Conservation (phyloP, 2,797 vertebrate species). For the Zalophus californianus region DNA sequence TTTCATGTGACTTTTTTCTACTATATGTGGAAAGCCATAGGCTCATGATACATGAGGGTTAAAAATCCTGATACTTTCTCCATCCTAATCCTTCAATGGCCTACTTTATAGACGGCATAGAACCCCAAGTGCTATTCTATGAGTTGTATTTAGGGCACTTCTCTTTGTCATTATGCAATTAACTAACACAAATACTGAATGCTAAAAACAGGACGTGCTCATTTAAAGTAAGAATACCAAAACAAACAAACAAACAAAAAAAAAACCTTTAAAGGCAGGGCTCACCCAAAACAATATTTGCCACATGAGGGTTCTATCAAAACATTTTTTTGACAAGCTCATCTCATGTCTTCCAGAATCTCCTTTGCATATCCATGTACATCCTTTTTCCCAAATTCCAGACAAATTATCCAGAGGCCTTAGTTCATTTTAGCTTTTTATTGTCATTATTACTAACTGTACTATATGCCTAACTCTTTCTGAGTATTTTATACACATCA, state of each 20-base stretch:
- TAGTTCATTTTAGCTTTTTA: neutral
- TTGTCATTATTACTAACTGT: neutral
- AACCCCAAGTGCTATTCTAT: neutral
- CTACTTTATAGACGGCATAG: neutral
- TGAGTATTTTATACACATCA: neutral
- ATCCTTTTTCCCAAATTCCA: neutral
- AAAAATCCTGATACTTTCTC: neutral
- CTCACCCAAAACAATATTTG: neutral
- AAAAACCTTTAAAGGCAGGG: neutral
- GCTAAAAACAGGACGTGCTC: neutral
- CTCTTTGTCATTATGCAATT: neutral
- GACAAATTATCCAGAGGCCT: neutral
- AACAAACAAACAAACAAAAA: neutral
- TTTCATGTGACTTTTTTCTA: neutral
- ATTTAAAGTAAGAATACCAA: slow-evolving; percentile 1
- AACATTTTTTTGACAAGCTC: neutral
- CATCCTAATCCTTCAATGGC: neutral
- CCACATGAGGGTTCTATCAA: neutral
- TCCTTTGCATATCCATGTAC: neutral
- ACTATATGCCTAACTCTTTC: neutral
- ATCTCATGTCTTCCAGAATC: neutral
- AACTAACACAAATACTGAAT: neutral
- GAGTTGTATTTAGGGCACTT: neutral
- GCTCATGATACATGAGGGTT: neutral
- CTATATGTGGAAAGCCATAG: neutral